Evolutionary conservation across 2,888 invertebrate genomes (phyloP), one percentile per base, ranked within the genome.

Genomic region (Agriopis leucophaearia): DNA sequence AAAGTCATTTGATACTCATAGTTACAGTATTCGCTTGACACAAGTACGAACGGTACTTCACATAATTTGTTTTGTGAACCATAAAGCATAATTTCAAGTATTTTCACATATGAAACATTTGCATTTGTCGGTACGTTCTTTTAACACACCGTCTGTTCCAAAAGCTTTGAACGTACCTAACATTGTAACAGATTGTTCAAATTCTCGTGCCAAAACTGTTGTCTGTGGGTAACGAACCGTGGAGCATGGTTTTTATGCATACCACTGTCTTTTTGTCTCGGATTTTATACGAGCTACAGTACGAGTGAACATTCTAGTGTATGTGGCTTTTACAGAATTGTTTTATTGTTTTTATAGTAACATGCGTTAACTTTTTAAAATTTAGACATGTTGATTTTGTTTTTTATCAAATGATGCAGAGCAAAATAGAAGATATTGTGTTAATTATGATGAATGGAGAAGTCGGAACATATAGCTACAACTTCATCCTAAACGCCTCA

Each of bases 221-320:
- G 79, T 77, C 76, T 74, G 75, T 69, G 76, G 66, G 70, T 81
- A 85, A 84, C 82, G 81, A 84, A 82, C 76, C 74, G 73, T 68
- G 51, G 45, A 56, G 55, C 64, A 61, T 40, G 27, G 52, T 62
- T 61, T 60, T 62, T 62, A 54, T 59, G 61, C 52, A 62, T 62
- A 58, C 47, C 62, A 44, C 52, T 66, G 51, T 52, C 65, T 64
- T 70, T 27, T 71, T 68, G 65, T 13, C 35, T 59, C 51, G 38
- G 40, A 66, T 58, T 64, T 56, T 63, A 58, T 40, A 54, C 57
- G 8, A 1, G 4, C 5, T 12, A 16, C 40, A 48, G 38, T 40
- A 44, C 60, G 48, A 54, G 55, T 55, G 47, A 18, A 60, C 50
- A 60, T 42, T 40, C 9, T 52, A n/a, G 48, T 36, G 27, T 10